Percentiles rank a stretch among this genome's conserved stretches.
Conservation (phyloP, 2,113 vertebrate genomes). For the Sylvietta virens region DNA sequence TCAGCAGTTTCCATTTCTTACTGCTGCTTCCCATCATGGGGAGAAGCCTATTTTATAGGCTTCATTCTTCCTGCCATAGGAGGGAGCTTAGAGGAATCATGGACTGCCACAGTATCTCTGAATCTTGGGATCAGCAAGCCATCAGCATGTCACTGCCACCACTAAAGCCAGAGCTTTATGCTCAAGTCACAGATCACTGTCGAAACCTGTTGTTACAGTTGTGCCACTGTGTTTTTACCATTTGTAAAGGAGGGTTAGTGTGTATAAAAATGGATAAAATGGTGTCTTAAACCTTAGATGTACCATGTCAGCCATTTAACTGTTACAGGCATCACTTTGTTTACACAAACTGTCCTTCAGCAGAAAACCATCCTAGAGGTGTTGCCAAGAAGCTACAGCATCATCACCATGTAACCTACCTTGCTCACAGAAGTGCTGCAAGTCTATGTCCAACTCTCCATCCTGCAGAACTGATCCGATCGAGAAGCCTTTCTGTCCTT, state of each 20-base stretch:
- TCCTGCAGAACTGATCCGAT: background rate
- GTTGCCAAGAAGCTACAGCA: background rate
- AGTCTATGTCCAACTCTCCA: background rate
- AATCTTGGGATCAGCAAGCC: background rate
- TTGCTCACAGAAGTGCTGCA: background rate
- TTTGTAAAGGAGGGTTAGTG: background rate
- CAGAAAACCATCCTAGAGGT: background rate
- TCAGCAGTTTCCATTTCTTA: background rate
- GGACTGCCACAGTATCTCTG: background rate
- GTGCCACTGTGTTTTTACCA: background rate
- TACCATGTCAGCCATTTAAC: background rate
- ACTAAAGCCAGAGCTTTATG: background rate
- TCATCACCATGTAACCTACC: accelerated
- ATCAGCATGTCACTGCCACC: background rate
- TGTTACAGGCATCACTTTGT: background rate
- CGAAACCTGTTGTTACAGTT: background rate
- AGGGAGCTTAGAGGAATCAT: background rate
- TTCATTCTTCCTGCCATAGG: background rate
- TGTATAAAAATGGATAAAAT: background rate
- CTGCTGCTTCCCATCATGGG: background rate
- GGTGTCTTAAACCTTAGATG: background rate
- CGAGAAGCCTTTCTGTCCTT: background rate
- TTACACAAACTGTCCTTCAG: background rate
- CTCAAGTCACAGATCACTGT: accelerated
- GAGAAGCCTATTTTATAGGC: background rate